phyloP scores from a whole-genome alignment of 2,888 invertebrate species.

The Achlya flavicornis region DNA sequence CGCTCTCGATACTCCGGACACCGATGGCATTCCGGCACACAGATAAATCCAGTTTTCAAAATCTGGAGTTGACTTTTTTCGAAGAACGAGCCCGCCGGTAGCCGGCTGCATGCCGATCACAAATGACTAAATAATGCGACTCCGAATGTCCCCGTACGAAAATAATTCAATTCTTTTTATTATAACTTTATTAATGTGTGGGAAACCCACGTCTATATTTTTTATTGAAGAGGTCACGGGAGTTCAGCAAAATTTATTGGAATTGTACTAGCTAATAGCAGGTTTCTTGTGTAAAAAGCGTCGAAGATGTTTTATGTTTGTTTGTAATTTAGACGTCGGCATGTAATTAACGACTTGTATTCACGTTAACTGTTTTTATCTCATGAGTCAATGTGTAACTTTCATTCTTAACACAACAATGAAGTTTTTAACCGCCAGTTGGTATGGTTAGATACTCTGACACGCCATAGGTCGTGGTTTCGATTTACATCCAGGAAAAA shows the following conservation, averaged over 20 bases:
- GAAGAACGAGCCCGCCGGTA: constrained; percentile 29
- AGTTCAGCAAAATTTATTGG: neutral
- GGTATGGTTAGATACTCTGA: too few relatives aligned
- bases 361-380: neutral
- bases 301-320: neutral
- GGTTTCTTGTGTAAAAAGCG: constrained; percentile 29
- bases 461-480: too few relatives aligned
- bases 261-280: constrained; percentile 7
- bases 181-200: neutral
- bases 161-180: constrained; percentile 5
- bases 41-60: constrained; percentile 53
- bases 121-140: constrained; percentile 55
- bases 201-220: constrained; percentile 18
- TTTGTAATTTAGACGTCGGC: neutral
- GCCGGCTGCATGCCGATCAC: constrained; percentile 28
- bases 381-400: neutral
- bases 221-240: neutral
- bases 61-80: constrained; percentile 33
- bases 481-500: too few relatives aligned
- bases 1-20: constrained; percentile 23
- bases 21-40: constrained; percentile 38
- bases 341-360: neutral
- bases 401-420: neutral
- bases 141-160: constrained; percentile 14
- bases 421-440: neutral